These are phyloP conservation scores for Clanis bilineata DNA, from an alignment of 2,888 invertebrate species.

Conservation along the genomic window DNA sequence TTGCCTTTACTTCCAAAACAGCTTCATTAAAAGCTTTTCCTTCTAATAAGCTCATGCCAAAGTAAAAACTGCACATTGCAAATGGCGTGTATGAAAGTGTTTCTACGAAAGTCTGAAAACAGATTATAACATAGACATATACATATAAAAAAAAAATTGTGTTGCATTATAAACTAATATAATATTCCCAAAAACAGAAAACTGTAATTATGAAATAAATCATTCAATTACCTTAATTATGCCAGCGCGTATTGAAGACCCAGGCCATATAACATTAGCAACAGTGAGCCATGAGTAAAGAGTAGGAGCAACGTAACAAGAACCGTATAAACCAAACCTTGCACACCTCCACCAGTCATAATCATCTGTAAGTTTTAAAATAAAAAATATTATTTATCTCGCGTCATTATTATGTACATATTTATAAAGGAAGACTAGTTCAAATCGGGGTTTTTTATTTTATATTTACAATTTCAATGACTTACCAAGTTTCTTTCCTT, in stretches of 20 bases:
- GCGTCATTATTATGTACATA: too few relatives aligned
- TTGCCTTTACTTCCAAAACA: slow-evolving; percentile 85
- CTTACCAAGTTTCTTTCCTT: slow-evolving; percentile 84
- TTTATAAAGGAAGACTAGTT: too few relatives aligned
- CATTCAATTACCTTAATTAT: slow-evolving; percentile 84
- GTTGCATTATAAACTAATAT: too few relatives aligned
- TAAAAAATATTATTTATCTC: too few relatives aligned
- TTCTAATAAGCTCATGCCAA: slow-evolving; percentile 89
- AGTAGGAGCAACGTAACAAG: slow-evolving; percentile 90
- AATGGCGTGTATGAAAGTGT: slow-evolving; percentile 89
- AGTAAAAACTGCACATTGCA: slow-evolving; percentile 89
- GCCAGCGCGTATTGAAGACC: slow-evolving; percentile 85
- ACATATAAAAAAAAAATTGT: not conserved
- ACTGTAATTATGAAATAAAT: not conserved
- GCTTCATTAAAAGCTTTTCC: slow-evolving; percentile 85
- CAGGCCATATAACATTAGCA: slow-evolving; percentile 90
- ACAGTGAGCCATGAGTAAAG: slow-evolving; percentile 90
- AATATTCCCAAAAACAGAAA: not conserved
- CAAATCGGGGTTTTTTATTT: not conserved
- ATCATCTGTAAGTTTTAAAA: slow-evolving; percentile 58
- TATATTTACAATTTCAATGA: slow-evolving; percentile 21
- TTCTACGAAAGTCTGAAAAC: slow-evolving; percentile 86
- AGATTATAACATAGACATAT: not conserved
- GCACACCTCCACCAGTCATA: slow-evolving; percentile 87
- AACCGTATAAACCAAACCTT: slow-evolving; percentile 90